Base-by-base conservation (phyloP, 2,888 invertebrate species). In the Pecten maximus region DNA sequence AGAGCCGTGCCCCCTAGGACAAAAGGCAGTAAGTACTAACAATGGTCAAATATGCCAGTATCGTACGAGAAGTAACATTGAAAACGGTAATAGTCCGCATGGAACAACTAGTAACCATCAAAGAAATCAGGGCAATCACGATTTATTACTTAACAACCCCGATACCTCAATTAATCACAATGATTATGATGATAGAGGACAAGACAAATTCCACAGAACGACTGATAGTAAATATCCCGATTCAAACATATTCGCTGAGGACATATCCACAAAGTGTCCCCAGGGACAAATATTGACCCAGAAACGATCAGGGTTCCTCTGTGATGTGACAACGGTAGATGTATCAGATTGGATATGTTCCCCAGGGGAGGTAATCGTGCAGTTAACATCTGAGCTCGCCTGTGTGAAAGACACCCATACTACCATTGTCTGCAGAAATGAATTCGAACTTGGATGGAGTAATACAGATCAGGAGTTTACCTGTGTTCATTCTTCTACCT, bases 331-430 rank as follows among this genome's bases (percentile, higher is more conserved):
- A 40, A 74, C 60, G 16, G 88, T 35, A 2, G 90, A 89, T 28
- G 54, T 92, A 15, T 87, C 90, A 23, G 54, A 40, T 4, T 89
- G 89, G 15, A 86, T 87, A 16, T 93, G 93, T 89, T 89, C 88
- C 40, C 15, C 87, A 39, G 89, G 88, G 12, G 35, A 88, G 40
- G 91, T 92, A 23, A 60, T 92, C 16, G 92, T 90, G 2, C 89
- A 89, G 40, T 35, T 92, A 28, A 87, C 89, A 16, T 86, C 91
- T 40, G 88, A 87, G 35, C 92, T 91, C 40, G 90, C 91, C 40
- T 93, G 93, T 54, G 90, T 93, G 35, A 88, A 90, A 12, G 86
- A 90, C 35, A 88, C 87, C 35, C 91, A 91, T 74, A 89, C 92
- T 1, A 91, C 87, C n/a, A 74, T 93, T 28, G 40, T 88, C 10